These are phyloP conservation scores for Narcine bancroftii DNA, from an alignment of 2,113 vertebrate genomes.

Conservation along the genomic window DNA sequence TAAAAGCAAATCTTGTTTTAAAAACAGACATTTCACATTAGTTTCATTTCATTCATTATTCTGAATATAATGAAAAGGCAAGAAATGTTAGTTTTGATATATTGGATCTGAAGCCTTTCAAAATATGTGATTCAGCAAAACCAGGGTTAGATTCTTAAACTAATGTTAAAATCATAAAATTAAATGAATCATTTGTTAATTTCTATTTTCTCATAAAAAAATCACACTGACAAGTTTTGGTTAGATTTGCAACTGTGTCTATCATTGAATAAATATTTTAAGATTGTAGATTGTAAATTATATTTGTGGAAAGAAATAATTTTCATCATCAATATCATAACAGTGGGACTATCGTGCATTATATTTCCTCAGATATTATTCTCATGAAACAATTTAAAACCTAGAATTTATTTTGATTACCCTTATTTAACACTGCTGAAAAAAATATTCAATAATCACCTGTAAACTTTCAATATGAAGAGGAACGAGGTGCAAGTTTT, in stretches of 20 bases:
- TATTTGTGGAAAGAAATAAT: background rate
- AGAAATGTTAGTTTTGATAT: background rate
- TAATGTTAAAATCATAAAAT: too few relatives aligned
- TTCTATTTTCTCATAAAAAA: background rate
- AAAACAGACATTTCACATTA: background rate
- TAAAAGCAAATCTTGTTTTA: background rate
- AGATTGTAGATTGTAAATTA: background rate
- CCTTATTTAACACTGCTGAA: background rate
- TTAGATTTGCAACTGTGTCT: conserved; percentile 21
- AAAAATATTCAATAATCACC: background rate
- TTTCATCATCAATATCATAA: conserved; percentile 14
- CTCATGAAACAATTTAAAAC: conserved; percentile 19
- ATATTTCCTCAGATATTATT: background rate
- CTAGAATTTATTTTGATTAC: conserved; percentile 22
- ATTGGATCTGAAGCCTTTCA: background rate
- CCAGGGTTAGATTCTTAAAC: background rate
- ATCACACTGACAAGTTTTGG: background rate
- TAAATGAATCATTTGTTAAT: background rate
- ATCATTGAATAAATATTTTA: conserved; percentile 4
- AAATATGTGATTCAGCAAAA: background rate
- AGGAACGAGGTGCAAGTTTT: background rate
- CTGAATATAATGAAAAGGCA: background rate
- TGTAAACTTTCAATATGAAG: background rate
- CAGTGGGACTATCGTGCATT: background rate
- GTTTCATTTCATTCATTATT: background rate